Percentiles rank a stretch among this genome's conserved stretches.
phyloP scores from a whole-genome alignment of 2,888 invertebrate species.

The Dynastes tityus region DNA sequence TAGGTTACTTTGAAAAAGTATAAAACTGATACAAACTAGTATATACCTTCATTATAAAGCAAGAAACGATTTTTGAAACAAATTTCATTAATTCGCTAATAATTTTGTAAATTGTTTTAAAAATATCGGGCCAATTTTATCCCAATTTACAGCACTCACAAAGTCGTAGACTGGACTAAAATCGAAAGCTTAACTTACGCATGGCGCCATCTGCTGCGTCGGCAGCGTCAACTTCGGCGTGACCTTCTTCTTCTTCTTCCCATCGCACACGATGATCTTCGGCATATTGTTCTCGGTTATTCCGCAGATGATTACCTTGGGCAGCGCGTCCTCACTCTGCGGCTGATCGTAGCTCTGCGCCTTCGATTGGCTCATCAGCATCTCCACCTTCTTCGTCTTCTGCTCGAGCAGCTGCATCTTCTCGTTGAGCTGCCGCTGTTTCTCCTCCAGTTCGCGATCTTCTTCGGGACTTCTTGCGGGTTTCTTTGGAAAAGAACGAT shows the following conservation, averaged over 20 bases:
- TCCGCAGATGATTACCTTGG: conserved; percentile 74
- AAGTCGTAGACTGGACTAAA: too few species aligned
- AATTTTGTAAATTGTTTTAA: too few species aligned
- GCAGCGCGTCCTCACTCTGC: conserved; percentile 67
- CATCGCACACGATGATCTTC: conserved; percentile 73
- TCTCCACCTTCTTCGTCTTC: conserved; percentile 75
- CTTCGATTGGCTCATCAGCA: conserved; percentile 71
- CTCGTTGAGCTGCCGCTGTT: conserved; percentile 74
- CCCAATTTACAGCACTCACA: too few species aligned
- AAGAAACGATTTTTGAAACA: too few species aligned
- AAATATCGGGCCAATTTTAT: too few species aligned
- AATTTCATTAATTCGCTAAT: too few species aligned
- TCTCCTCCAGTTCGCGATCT: conserved; percentile 71
- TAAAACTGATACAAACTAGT: too few species aligned
- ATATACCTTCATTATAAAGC: too few species aligned
- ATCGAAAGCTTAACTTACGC: conserved; percentile 2
- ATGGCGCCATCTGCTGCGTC: conserved; percentile 10
- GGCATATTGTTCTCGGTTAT: conserved; percentile 72
- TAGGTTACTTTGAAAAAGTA: too few species aligned
- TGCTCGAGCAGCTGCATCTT: conserved; percentile 77
- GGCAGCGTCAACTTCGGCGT: conserved; percentile 39
- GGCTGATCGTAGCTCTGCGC: conserved; percentile 54
- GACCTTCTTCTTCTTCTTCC: conserved; percentile 61
- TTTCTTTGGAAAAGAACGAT: conserved; percentile 70
- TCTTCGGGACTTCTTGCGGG: conserved; percentile 74